A percentile compares a stretch with the other conserved stretches of the same genome.
These are phyloP conservation scores for Mesocricetus auratus DNA, from an alignment of 2,113 vertebrate genomes.

Conservation along the genomic window DNA sequence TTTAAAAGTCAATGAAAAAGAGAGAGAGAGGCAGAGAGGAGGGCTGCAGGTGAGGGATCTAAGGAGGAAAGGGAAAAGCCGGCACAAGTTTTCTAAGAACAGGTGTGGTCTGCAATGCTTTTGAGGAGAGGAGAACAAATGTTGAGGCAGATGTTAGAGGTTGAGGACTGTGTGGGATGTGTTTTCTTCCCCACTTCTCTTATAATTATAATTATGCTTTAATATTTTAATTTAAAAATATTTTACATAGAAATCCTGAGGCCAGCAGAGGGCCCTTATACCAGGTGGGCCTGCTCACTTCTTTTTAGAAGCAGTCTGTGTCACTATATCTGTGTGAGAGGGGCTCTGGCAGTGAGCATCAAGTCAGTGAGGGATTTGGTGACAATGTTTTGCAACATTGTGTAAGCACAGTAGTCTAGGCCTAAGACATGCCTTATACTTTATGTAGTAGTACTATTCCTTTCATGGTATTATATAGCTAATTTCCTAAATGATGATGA, in stretches of 20 bases:
- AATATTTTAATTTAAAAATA: neutral
- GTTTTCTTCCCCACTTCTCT: too few species aligned
- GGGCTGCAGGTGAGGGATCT: too few species aligned
- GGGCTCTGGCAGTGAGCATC: neutral
- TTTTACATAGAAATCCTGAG: neutral
- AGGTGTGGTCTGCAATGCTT: too few species aligned
- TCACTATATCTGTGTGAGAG: neutral
- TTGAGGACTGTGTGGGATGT: too few species aligned
- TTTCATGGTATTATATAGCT: neutral
- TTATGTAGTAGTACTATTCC: slow-evolving; percentile 32
- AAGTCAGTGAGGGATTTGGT: neutral
- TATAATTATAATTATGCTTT: neutral
- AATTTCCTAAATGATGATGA: slow-evolving; percentile 12
- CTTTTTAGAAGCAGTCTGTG: slow-evolving; percentile 6
- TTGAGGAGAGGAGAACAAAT: too few species aligned
- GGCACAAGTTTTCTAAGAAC: too few species aligned
- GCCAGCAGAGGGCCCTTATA: neutral
- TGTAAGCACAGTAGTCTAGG: slow-evolving; percentile 15
- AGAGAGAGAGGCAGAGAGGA: neutral
- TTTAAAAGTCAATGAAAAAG: too few species aligned
- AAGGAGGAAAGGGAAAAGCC: neutral
- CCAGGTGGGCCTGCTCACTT: neutral
- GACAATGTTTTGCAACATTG: neutral
- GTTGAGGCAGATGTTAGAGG: too few species aligned
- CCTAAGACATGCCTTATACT: slow-evolving; percentile 35